phyloP scores from a whole-genome alignment of 2,113 vertebrate genomes.

The Garra rufa region DNA sequence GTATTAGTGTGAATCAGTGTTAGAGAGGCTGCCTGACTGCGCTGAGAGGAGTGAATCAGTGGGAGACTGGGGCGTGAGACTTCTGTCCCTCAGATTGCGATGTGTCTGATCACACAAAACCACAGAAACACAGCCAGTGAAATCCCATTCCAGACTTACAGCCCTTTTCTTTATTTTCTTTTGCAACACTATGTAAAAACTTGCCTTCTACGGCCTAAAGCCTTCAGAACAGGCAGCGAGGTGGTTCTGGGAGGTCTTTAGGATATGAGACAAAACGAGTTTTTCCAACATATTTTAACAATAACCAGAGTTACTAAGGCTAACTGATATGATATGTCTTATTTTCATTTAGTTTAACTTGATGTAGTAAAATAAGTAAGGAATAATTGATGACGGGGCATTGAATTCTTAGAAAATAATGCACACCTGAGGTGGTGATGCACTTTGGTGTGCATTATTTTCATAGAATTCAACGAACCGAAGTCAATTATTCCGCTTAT shows the following conservation, averaged over 20 bases:
- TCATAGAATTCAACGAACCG: too few relatives aligned
- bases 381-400: too few relatives aligned
- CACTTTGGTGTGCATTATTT: too few relatives aligned
- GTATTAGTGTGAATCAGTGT: slow-evolving; percentile 17
- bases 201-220: not conserved
- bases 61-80: slow-evolving; percentile 9
- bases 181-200: not conserved
- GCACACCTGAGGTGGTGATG: too few relatives aligned
- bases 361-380: too few relatives aligned
- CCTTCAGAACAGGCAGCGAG: not conserved
- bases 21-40: not conserved
- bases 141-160: not conserved
- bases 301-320: not conserved
- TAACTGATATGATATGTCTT: too few relatives aligned
- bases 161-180: not conserved
- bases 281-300: not conserved
- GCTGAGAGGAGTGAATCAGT: slow-evolving; percentile 1
- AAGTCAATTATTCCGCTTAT: too few relatives aligned
- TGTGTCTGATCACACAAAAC: slow-evolving; percentile 15
- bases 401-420: too few relatives aligned
- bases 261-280: too few relatives aligned
- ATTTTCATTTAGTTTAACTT: too few relatives aligned
- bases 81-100: slow-evolving; percentile 6
- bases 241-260: not conserved
- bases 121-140: not conserved